phyloP scores from a whole-genome alignment of 1,140 invertebrate species.

The Yoshiicerus persimilis region DNA sequence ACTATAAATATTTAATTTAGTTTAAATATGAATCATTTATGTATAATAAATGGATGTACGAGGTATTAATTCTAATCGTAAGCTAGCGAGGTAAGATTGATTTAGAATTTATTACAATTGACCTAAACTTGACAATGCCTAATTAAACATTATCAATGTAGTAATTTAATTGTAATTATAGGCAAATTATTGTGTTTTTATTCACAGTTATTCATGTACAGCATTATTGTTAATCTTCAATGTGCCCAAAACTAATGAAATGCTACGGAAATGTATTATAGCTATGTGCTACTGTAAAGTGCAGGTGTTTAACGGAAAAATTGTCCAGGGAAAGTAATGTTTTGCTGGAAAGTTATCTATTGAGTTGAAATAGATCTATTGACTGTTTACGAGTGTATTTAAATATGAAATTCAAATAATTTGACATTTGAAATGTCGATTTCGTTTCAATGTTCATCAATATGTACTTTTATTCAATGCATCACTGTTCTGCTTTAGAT shows the following conservation, averaged over 20 bases:
- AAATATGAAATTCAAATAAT: background rate
- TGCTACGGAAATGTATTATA: background rate
- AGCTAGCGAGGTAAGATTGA: too few species aligned
- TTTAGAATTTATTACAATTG: background rate
- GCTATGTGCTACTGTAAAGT: too few species aligned
- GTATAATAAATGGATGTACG: too few species aligned
- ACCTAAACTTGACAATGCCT: background rate
- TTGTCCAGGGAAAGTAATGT: too few species aligned
- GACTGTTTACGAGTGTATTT: too few species aligned
- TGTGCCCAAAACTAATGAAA: background rate
- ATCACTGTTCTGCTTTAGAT: background rate
- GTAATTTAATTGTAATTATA: background rate
- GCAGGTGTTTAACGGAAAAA: too few species aligned
- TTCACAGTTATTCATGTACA: background rate
- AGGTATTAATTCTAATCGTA: too few species aligned
- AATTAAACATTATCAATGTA: background rate
- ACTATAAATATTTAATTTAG: background rate
- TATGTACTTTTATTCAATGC: background rate
- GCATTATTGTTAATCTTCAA: background rate
- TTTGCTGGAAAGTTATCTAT: too few species aligned
- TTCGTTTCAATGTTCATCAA: background rate
- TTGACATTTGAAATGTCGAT: background rate
- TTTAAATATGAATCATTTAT: too few species aligned
- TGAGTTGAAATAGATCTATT: too few species aligned
- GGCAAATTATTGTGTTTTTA: background rate